Base-by-base conservation (phyloP, 2,888 invertebrate species). In the Lasioglossum lativentre region DNA sequence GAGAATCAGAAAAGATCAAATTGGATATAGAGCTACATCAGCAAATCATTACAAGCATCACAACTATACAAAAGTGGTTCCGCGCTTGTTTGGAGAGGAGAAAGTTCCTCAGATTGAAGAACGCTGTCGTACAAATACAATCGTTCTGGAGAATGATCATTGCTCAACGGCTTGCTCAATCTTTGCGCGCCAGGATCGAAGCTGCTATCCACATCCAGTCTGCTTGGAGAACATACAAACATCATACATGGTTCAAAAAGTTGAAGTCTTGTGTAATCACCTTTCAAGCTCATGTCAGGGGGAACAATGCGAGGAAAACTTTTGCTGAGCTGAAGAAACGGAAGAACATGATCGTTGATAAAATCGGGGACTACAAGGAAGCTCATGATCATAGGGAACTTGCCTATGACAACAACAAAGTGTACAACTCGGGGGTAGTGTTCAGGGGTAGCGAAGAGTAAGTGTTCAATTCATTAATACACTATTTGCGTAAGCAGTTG, bases 1-100 rank as follows among this genome's bases (percentile, higher is more conserved):
- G 99, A 66, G 99, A 99, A 95, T 98, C 98, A 45, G 99, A 99
- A 95, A 99, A 99, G 95, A 97, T 98, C 91, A 98, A 98, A 94
- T 95, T 99, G 88, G 99, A 99, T 94, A 98, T 98, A 93, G 97
- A 98, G 90, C 96, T 99, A 78, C 99, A 99, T 95, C 98, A 98
- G 94, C 98, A 98, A 95, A 99, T 99, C 90, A 98, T 99, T 97
- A 97, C 98, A 79, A 97, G 98, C 92, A 99, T 99, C 93, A 97
- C 98, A 88, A 97, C 97, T 27, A 97, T 99, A 92, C 99, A 99
- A 95, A 96, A 98, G 87, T 99, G 98, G 98, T 98, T 98, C 95
- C 96, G 98, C 63, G 97, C 98, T 0, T 97, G 97, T 92, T 95
- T 98, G 70, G 98, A 98, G 93, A 95, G 98, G 83, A 96, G 97